Base-by-base conservation (phyloP, 2,888 invertebrate genomes). In the Nephrotoma appendiculata region DNA sequence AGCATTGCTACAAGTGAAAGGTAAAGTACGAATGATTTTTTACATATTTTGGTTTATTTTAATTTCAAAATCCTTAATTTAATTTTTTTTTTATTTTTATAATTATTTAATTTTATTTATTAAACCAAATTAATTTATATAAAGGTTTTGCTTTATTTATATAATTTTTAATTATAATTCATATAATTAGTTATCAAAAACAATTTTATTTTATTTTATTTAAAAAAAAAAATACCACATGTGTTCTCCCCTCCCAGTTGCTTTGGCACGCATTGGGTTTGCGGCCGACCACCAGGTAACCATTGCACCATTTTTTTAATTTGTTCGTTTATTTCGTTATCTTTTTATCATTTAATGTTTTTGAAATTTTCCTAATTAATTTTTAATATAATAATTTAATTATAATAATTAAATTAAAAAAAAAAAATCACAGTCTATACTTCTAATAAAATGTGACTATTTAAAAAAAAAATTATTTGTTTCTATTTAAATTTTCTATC, bases 1-100 rank as follows among this genome's bases (percentile, higher is more conserved):
- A 92, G 95, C 95, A 92, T 94, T 94, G 92, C 94, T 95, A 90
- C 95, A 95, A 94, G 95, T 95, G 91, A 95, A 95, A 95, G 95
- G 95, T 95, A 95, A 94, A 93, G 92, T 92, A 84, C 41, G 84
- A 43, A 84, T 84, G 41, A 84, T 92, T 91, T n/a, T 84, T 84
- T 41, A 42, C n/a, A n/a, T 84, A 43, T 84, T 84, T 84, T 15
- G n/a, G 19, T 52, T 71, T 71, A 71, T 71, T 52, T 71, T 71
- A 71, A 31, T 71, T 31, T 71, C 6, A 42, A 42, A 42, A 84
- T 84, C 7, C 84, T 42, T 84, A 84, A 41, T 42, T 83, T 84
- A 84, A n/a, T 84, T 83, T 83, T 84, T 19, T 19, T 31, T 31
- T 31, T 7, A 15, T 57, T 57, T 57, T 57, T 57, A 52, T n/a